Evolutionary conservation across 1,140 invertebrate species (phyloP).

Genomic region (Apis dorsata): DNA sequence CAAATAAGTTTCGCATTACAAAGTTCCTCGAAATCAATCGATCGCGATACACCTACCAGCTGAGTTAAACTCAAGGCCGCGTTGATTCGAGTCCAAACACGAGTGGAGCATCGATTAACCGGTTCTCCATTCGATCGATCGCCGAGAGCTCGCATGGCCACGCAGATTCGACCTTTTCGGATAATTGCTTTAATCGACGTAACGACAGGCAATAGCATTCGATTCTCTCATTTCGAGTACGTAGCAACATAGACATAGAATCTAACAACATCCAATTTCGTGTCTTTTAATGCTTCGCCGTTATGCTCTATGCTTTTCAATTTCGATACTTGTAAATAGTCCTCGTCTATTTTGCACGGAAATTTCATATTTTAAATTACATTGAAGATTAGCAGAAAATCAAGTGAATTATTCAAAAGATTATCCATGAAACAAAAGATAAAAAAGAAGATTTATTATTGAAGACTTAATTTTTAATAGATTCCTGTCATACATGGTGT

Average conservation of each 20-base stretch:
- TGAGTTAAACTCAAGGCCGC: constrained; percentile 23
- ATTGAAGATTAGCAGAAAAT: no score
- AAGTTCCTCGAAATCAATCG: constrained; percentile 34
- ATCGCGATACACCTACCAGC: constrained; percentile 28
- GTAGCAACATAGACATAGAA: not conserved
- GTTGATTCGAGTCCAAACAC: constrained; percentile 16
- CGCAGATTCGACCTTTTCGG: constrained; percentile 37
- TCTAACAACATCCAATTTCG: not conserved
- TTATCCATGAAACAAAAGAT: no score
- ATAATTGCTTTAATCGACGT: constrained; percentile 41
- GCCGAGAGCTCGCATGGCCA: not conserved
- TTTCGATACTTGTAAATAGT: not conserved
- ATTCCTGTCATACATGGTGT: no score
- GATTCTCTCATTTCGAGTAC: constrained; percentile 8
- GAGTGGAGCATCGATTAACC: constrained; percentile 31
- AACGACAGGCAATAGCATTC: constrained; percentile 29
- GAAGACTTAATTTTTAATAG: no score
- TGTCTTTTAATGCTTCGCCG: not conserved
- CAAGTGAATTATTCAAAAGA: no score
- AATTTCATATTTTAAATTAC: no score
- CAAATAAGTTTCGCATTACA: not conserved
- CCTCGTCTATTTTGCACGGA: no score
- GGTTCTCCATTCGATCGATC: constrained; percentile 35
- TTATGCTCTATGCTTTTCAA: no score
- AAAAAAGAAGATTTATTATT: no score